Evolutionary conservation across 2,797 vertebrate species (phyloP).

Genomic region (Ciconia nigra): DNA sequence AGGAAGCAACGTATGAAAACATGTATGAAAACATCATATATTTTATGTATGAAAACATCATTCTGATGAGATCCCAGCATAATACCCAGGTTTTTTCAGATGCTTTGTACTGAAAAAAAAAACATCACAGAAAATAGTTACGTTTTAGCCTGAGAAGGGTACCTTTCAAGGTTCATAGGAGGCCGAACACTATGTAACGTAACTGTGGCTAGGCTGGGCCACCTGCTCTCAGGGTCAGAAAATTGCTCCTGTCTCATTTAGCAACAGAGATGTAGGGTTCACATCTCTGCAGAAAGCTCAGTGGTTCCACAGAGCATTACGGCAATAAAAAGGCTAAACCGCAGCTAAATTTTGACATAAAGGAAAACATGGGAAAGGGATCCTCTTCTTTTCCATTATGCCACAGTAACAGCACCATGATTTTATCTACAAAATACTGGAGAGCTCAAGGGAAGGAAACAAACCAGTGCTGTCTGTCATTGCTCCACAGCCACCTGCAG

Average conservation of each 20-base stretch:
- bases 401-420: not conserved
- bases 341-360: not conserved
- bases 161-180: not conserved
- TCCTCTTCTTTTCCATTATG: not conserved
- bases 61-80: not conserved
- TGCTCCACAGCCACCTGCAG: not conserved
- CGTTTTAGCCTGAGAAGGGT: not conserved
- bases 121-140: not conserved
- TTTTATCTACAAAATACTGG: not conserved
- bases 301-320: not conserved
- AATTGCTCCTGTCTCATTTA: not conserved
- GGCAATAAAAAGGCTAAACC: not conserved
- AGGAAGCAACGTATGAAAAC: not conserved
- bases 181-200: not conserved
- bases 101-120: not conserved
- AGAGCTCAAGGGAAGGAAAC: not conserved
- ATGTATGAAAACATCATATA: not conserved
- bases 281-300: not conserved
- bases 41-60: not conserved
- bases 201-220: not conserved
- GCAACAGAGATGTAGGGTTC: not conserved
- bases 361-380: not conserved
- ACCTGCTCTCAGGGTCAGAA: not conserved
- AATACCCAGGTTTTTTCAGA: not conserved
- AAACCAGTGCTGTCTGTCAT: not conserved